phyloP scores from a whole-genome alignment of 2,888 invertebrate species.

The Malacosoma neustria region DNA sequence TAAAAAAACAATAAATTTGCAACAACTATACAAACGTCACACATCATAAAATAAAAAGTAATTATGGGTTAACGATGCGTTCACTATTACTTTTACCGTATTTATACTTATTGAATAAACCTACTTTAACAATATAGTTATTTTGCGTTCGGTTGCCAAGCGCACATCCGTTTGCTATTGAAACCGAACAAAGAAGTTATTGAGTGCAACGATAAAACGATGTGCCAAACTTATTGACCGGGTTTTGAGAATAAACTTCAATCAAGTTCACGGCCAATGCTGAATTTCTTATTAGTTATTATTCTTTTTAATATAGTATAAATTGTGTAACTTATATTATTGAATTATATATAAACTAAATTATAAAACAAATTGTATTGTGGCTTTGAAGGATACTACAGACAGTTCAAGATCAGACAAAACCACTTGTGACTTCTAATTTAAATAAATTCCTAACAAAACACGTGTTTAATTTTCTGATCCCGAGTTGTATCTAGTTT shows the following conservation, averaged over 20 bases:
- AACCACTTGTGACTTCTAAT: slow-evolving; percentile 16
- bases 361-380: neutral
- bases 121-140: neutral
- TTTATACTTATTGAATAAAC: neutral
- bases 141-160: neutral
- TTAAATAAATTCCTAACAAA: slow-evolving; percentile 24
- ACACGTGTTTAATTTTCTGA: slow-evolving; percentile 18
- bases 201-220: neutral
- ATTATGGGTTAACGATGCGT: neutral
- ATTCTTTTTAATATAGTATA: no score
- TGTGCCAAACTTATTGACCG: slow-evolving; percentile 7
- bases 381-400: slow-evolving; percentile 5
- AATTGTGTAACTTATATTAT: no score
- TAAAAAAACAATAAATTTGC: no score
- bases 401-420: slow-evolving; percentile 20
- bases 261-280: slow-evolving; percentile 4
- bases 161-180: neutral
- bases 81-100: neutral
- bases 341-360: no score
- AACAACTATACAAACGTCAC: no score
- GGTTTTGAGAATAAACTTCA: slow-evolving; percentile 12
- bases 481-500: no score
- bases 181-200: neutral
- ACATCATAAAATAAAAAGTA: slow-evolving; percentile 7
- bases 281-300: slow-evolving; percentile 17